phyloP scores from a whole-genome alignment of 1,140 invertebrate species.

The Drosophila orena region DNA sequence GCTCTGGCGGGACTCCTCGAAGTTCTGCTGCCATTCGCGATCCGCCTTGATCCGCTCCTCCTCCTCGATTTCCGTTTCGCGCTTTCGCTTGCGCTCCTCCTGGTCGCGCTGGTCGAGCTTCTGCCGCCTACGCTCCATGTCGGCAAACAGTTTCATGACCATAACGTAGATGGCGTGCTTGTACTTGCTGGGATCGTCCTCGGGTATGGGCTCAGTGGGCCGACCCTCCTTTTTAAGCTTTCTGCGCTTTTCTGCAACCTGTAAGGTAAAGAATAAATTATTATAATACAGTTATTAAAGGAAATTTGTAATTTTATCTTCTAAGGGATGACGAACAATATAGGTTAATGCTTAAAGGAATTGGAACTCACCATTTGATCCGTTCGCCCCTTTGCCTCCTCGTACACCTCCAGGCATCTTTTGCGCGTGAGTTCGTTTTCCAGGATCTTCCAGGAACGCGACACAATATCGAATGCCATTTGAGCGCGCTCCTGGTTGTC shows the following conservation, averaged over 20 bases:
- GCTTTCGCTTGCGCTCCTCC: slow-evolving; percentile 97
- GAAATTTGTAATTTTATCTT: too few species aligned
- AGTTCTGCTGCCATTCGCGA: slow-evolving; percentile 99
- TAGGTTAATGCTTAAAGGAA: not conserved
- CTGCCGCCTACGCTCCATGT: slow-evolving; percentile 95
- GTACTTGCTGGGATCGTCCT: slow-evolving; percentile 97
- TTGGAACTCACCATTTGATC: slow-evolving; percentile 93
- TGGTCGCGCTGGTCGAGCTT: slow-evolving; percentile 94
- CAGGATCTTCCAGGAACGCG: slow-evolving; percentile 97
- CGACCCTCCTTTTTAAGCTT: slow-evolving; percentile 97
- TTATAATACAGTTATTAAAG: too few species aligned
- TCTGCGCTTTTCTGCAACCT: slow-evolving; percentile 97
- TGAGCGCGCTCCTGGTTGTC: slow-evolving; percentile 98
- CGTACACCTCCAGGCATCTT: slow-evolving; percentile 98
- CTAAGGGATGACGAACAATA: too few species aligned
- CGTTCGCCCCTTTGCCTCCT: slow-evolving; percentile 97
- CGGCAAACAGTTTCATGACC: slow-evolving; percentile 99
- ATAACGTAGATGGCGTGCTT: slow-evolving; percentile 98
- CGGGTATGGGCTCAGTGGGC: slow-evolving; percentile 91
- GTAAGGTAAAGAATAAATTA: slow-evolving; percentile 14
- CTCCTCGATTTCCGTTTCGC: slow-evolving; percentile 96
- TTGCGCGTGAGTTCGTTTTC: slow-evolving; percentile 97
- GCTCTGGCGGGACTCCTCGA: slow-evolving; percentile 98
- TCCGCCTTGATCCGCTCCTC: slow-evolving; percentile 95
- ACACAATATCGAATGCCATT: slow-evolving; percentile 97